A percentile compares a stretch with the other conserved stretches of the same genome.
phyloP scores from a whole-genome alignment of 2,113 vertebrate species.

The Protobothrops flavoviridis region DNA sequence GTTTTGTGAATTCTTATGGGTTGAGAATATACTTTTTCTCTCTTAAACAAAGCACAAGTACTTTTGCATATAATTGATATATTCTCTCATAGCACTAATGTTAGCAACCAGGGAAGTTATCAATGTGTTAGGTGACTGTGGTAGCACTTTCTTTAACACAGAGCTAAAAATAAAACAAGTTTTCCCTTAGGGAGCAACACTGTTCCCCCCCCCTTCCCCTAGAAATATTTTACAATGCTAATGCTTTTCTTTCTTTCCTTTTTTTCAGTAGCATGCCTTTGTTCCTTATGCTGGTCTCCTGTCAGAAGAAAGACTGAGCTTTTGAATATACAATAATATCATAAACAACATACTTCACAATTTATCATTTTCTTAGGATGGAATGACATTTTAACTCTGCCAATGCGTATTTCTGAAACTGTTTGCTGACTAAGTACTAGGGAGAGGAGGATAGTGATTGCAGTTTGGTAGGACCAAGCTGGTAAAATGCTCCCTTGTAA shows the following conservation, averaged over 20 bases:
- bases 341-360: neutral
- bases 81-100: constrained; percentile 36
- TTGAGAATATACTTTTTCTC: neutral
- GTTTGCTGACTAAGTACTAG: neutral
- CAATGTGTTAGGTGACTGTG: constrained; percentile 56
- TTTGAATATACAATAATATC: neutral
- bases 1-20: neutral
- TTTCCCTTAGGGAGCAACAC: constrained; percentile 17
- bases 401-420: neutral
- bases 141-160: constrained; percentile 52
- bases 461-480: neutral
- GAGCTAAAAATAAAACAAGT: constrained; percentile 56
- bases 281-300: constrained; percentile 35
- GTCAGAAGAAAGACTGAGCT: neutral
- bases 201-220: constrained; percentile 9
- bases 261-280: constrained; percentile 28
- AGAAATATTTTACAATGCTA: constrained; percentile 55
- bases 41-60: neutral
- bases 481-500: neutral
- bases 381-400: neutral
- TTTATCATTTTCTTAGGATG: neutral
- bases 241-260: constrained; percentile 5
- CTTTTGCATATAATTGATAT: constrained; percentile 18
- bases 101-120: constrained; percentile 52
- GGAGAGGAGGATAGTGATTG: neutral